These are phyloP conservation scores for Anguilla japonica DNA, from an alignment of 2,113 vertebrate genomes.

Conservation along the genomic window DNA sequence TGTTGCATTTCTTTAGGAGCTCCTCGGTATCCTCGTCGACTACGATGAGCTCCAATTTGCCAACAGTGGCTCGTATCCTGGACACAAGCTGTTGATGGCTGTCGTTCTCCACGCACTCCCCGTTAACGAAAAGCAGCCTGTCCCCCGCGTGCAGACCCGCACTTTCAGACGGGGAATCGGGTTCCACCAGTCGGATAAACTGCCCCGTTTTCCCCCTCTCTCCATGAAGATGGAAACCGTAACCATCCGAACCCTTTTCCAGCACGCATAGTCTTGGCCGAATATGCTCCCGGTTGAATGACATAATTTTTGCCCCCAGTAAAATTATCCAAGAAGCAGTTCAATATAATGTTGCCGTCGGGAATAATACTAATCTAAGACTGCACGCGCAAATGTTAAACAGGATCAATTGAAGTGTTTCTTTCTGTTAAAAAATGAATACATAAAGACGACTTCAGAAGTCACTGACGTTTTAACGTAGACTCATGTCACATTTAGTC, in stretches of 20 bases:
- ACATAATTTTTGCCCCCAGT: constrained; percentile 54
- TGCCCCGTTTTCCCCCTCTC: constrained; percentile 88
- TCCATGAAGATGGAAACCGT: constrained; percentile 90
- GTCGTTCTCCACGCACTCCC: constrained; percentile 87
- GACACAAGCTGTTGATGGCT: constrained; percentile 94
- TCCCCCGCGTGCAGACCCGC: constrained; percentile 87
- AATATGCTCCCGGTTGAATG: constrained; percentile 49
- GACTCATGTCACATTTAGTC: not conserved
- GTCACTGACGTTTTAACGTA: not conserved
- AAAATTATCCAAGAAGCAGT: not conserved
- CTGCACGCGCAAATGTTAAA: not conserved
- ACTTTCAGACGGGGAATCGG: constrained; percentile 82
- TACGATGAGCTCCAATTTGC: constrained; percentile 82
- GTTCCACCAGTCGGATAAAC: constrained; percentile 92
- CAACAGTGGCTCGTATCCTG: constrained; percentile 79
- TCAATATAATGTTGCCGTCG: not conserved
- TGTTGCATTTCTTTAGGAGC: constrained; percentile 73
- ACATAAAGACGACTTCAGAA: not conserved
- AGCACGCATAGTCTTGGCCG: constrained; percentile 85
- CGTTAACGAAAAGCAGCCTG: constrained; percentile 86
- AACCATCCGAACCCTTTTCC: constrained; percentile 85
- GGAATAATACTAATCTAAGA: not conserved
- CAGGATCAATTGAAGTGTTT: not conserved
- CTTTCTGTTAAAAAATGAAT: not conserved
- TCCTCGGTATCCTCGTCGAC: constrained; percentile 80